Conservation (phyloP, 2,888 invertebrate species). For the Chaetogeoica ovagalla region DNA sequence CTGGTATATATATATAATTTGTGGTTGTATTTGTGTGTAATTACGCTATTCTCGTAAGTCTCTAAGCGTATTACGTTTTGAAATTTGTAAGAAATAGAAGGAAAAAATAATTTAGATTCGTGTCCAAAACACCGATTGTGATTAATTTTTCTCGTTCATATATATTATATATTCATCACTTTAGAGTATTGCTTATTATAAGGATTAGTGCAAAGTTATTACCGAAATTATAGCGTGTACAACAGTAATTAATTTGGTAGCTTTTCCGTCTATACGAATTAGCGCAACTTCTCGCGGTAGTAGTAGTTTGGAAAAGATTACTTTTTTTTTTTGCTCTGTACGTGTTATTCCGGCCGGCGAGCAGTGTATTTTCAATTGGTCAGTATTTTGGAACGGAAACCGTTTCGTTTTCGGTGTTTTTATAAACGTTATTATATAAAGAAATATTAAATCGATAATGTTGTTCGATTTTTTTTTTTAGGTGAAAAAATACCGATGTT, state of each 20-base stretch:
- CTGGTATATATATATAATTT: no score
- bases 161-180: no score
- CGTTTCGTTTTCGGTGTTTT: not conserved
- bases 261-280: not conserved
- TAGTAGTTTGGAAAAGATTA: not conserved
- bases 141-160: no score
- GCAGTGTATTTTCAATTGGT: slow-evolving; percentile 21
- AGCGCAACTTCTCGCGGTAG: not conserved
- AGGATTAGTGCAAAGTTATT: not conserved
- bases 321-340: not conserved
- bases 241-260: slow-evolving; percentile 6
- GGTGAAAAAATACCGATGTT: not conserved
- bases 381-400: not conserved
- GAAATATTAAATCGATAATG: no score
- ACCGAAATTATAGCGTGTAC: not conserved
- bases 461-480: not conserved
- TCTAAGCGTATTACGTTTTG: no score
- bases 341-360: not conserved
- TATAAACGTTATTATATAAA: no score
- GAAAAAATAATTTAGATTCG: no score
- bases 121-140: no score
- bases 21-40: no score
- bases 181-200: no score
- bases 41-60: no score
- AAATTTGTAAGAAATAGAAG: no score